These are phyloP conservation scores for Epizoanthus ramosus DNA, from an alignment of 92 coral and sea anemone species.

Conservation along the genomic window DNA sequence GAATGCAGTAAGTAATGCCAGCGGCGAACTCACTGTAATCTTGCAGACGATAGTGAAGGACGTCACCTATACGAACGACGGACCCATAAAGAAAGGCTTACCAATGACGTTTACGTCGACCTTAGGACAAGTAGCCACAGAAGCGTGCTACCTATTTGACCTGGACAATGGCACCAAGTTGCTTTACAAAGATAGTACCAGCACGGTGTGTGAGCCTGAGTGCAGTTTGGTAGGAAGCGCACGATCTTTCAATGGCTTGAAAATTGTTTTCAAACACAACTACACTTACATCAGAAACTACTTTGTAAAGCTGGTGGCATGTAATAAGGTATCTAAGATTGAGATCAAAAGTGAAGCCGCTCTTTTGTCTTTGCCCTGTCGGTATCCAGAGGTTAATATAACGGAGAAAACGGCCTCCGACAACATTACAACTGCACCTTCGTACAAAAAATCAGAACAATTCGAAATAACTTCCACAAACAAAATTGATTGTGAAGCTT, in stretches of 20 bases:
- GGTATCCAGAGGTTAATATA: slow-evolving; percentile 74
- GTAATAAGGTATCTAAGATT: slow-evolving; percentile 63
- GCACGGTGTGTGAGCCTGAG: slow-evolving; percentile 45
- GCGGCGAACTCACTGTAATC: not conserved
- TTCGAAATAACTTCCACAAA: slow-evolving; percentile 56
- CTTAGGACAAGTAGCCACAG: slow-evolving; percentile 66
- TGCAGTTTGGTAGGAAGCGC: slow-evolving; percentile 27
- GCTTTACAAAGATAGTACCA: slow-evolving; percentile 43
- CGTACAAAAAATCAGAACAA: slow-evolving; percentile 46
- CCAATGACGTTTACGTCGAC: slow-evolving; percentile 49
- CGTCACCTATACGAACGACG: slow-evolving; percentile 51
- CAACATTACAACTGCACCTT: slow-evolving; percentile 45
- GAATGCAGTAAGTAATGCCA: slow-evolving; percentile 62
- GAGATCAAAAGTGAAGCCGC: slow-evolving; percentile 40
- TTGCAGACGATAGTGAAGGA: slow-evolving; percentile 55
- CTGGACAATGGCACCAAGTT: slow-evolving; percentile 61
- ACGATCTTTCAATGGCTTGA: slow-evolving; percentile 18
- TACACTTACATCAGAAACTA: slow-evolving; percentile 45
- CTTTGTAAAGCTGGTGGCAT: slow-evolving; percentile 46
- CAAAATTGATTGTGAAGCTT: slow-evolving; percentile 77
- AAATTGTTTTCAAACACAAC: slow-evolving; percentile 31
- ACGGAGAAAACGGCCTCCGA: slow-evolving; percentile 53
- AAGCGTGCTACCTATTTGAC: slow-evolving; percentile 61
- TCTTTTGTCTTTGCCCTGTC: slow-evolving; percentile 67
- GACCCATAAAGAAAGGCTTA: slow-evolving; percentile 48